Base-by-base conservation (phyloP, 2,113 vertebrate genomes). In the Eclectus roratus region DNA sequence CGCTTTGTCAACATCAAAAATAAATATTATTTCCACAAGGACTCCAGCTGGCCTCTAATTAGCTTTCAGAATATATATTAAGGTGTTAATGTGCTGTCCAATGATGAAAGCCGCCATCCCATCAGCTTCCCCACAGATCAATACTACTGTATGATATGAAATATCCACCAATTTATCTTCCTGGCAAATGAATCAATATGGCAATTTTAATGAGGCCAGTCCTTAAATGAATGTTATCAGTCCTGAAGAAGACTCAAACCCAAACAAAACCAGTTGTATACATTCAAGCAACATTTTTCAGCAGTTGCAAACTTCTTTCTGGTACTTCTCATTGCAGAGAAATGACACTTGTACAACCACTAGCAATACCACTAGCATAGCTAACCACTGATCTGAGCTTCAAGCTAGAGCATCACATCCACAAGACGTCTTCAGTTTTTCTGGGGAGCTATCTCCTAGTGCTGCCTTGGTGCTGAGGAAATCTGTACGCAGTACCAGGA, bases 111-210 rank as follows among this genome's bases (percentile, higher is more conserved):
- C 43, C 56, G 15, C 74, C 53, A 63, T 74, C 81, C 82, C 56
- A 76, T 70, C 71, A 86, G 55, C 39, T 61, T 76, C 53, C 78
- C 49, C 63, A 65, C 33, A 88, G 89, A 96, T 95, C 94, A 94
- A 95, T 93, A 90, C 17, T 13, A 61, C 27, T 29, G 63, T 37
- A 71, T 64, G 70, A 52, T 76, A 91, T 33, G 66, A 96, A 63
- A 87, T 74, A 74, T 25, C 43, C 72, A 80, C 84, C 77, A 41
- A 97, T 94, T 87, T 89, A 85, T 97, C 95, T 97, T 93, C 82
- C 70, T 96, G 91, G 78, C 82, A 96, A 89, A 90, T 46, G 6
- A 87, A 96, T 97, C 91, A 60, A 96, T 98, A 73, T 6, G 13
- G 65, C 41, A 58, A 52, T 92, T 96, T 96, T 95, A 96, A 97